Evolutionary conservation across 2,113 vertebrate species (phyloP).

Genomic region (Xyliphius kryptos): DNA sequence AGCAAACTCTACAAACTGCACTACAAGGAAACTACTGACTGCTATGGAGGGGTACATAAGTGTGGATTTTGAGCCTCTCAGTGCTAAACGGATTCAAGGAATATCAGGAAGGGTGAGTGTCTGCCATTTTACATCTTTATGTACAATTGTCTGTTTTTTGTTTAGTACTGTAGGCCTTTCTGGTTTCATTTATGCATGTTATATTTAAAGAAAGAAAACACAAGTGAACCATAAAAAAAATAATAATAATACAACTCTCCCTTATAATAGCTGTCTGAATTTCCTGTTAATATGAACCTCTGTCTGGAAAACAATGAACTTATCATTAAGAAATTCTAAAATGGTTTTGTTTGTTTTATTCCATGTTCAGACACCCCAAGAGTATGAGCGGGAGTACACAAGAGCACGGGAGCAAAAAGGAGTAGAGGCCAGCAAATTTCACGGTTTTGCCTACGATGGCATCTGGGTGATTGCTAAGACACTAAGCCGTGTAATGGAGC

Average conservation of each 20-base stretch:
- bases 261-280: no score
- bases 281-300: no score
- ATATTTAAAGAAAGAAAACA: no score
- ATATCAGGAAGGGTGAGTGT: conserved; percentile 89
- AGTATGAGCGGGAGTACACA: conserved; percentile 92
- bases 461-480: conserved; percentile 99
- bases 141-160: no score
- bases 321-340: no score
- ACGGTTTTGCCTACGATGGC: conserved; percentile 95
- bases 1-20: conserved; percentile 86
- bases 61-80: conserved; percentile 97
- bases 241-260: no score
- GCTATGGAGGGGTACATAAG: conserved; percentile 98
- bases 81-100: conserved; percentile 83
- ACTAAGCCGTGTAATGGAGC: conserved; percentile 84
- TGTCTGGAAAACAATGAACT: no score
- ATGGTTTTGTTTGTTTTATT: no score
- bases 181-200: no score
- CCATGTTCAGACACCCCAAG: conserved; percentile 87
- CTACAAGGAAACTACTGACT: conserved; percentile 81
- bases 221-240: no score
- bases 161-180: no score
- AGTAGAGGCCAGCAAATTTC: conserved; percentile 94
- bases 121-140: no score
- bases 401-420: conserved; percentile 78